Evolutionary conservation across 2,888 invertebrate species (phyloP), one percentile per base, ranked within the genome.

Genomic region (Drosophila kanekoi): DNA sequence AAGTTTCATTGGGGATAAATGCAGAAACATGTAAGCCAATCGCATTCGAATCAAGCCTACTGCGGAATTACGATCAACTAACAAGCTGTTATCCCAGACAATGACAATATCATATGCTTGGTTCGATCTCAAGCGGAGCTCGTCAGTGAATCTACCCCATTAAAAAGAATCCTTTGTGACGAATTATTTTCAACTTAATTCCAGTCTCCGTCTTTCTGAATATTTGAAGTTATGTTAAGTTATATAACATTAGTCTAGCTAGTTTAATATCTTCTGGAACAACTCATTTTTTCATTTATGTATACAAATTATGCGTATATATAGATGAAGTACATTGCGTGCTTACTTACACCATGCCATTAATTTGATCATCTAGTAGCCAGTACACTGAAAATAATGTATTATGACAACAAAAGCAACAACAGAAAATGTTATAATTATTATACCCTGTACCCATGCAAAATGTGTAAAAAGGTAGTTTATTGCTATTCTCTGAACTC

Each of bases 331-430:
- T 38, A 13, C n/a, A 28, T 45, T 35, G 41, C 20, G 43, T 43
- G 33, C 32, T 35, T 44, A 23, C 23, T 23, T 23, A 8, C 23
- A 52, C 51, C 65, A 72, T 47, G 78, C 59, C 78, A 81, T 77
- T 81, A 81, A 87, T 81, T 81, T 67, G 87, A 81, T 80, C 81
- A 80, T 87, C 84, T 74, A 73, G 81, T 70, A 64, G 48, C 49
- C 57, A 40, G 51, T 48, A 59, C 49, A 53, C 53, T 53, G 44
- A 49, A 51, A 60, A 64, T 64, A 53, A 72, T 66, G 56, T 41
- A 61, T 49, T 48, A 60, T 43, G 71, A 53, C 43, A 59, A 16
- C 56, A 41, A 38, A 47, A 52, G 43, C 52, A 61, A 20, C 49
- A 58, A 2, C 28, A 18, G 4, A 43, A 41, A 35, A 14, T 62